Conservation (phyloP, 2,888 invertebrate species). For the Spilosoma lubricipeda region DNA sequence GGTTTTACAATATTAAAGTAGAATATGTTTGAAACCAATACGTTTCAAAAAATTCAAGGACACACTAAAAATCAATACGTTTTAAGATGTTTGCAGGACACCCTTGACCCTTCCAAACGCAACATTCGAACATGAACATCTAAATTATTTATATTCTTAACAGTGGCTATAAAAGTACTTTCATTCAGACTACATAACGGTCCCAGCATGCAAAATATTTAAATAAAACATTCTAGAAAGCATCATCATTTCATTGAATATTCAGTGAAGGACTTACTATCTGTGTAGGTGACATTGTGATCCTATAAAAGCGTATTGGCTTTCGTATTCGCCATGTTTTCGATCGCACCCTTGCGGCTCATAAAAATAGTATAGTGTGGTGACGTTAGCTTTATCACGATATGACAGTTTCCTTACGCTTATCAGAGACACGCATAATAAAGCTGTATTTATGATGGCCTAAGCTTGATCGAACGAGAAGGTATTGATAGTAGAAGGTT, state of each 20-base stretch:
- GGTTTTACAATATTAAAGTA: not conserved
- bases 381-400: conserved; percentile 34
- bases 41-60: not conserved
- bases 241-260: conserved; percentile 42
- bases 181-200: conserved; percentile 19
- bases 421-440: conserved; percentile 50
- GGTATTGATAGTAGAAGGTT: conserved; percentile 13
- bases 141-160: conserved; percentile 7
- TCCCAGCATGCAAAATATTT: conserved; percentile 35
- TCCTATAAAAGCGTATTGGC: conserved; percentile 49
- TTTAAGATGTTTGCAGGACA: not conserved
- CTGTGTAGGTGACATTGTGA: conserved; percentile 42
- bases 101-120: not conserved
- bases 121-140: conserved; percentile 5
- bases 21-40: not conserved
- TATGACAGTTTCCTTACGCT: conserved; percentile 39
- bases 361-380: conserved; percentile 42
- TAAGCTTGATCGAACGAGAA: conserved; percentile 20
- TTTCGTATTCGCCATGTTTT: conserved; percentile 34
- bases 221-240: conserved; percentile 40
- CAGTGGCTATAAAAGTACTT: conserved; percentile 14
- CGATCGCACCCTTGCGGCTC: conserved; percentile 37
- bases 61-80: not conserved
- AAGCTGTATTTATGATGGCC: conserved; percentile 44
- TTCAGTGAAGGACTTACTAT: conserved; percentile 35